Conservation (phyloP, 1,140 invertebrate species). For the Schmidtea mediterranea region DNA sequence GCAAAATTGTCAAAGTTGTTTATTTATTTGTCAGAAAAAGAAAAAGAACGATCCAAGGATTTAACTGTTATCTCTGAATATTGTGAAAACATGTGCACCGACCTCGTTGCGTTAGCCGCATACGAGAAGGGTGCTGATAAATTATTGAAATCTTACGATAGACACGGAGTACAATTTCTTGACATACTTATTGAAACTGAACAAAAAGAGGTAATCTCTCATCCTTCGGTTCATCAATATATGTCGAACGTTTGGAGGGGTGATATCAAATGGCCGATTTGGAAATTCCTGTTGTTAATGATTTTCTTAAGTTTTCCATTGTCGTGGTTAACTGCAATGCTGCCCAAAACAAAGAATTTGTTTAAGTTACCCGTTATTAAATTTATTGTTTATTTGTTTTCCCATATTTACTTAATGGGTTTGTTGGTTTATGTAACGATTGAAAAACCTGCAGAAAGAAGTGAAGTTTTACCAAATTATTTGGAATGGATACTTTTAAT, state of each 20-base stretch:
- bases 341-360: constrained; percentile 73
- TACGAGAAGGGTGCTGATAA: constrained; percentile 42
- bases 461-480: constrained; percentile 38
- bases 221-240: constrained; percentile 33
- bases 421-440: constrained; percentile 36
- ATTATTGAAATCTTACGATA: constrained; percentile 20
- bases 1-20: constrained; percentile 65
- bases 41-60: constrained; percentile 88
- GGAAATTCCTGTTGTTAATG: constrained; percentile 54
- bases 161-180: constrained; percentile 38
- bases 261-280: constrained; percentile 68
- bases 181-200: constrained; percentile 93
- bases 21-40: constrained; percentile 48
- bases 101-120: constrained; percentile 55
- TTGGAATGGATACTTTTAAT: constrained; percentile 82
- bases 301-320: constrained; percentile 70
- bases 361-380: constrained; percentile 98
- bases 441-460: constrained; percentile 37
- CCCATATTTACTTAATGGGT: constrained; percentile 71
- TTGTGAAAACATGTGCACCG: constrained; percentile 85
- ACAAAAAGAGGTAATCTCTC: constrained; percentile 59
- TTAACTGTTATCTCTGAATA: constrained; percentile 69
- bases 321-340: constrained; percentile 68
- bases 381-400: too few relatives aligned
- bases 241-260: constrained; percentile 55